Conservation (phyloP, 2,113 vertebrate species). For the Diadophis punctatus region DNA sequence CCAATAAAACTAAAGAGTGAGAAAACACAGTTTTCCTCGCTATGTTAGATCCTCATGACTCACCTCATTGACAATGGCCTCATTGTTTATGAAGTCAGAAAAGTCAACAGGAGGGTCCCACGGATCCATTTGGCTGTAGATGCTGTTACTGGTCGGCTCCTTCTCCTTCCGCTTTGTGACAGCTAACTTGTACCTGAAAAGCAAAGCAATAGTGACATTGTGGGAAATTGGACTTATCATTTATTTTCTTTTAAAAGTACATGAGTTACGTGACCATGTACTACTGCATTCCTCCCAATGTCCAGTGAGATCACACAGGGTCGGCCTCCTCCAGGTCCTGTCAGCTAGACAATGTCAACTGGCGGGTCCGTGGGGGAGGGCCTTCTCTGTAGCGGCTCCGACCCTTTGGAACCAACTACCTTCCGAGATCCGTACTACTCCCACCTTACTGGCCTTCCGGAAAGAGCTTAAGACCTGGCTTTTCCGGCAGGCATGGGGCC, state of each 20-base stretch:
- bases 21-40: neutral
- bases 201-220: neutral
- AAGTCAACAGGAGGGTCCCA: constrained; percentile 79
- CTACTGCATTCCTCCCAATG: too few species aligned
- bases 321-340: too few species aligned
- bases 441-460: too few species aligned
- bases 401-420: too few species aligned
- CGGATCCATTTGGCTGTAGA: constrained; percentile 85
- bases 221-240: neutral
- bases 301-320: too few species aligned
- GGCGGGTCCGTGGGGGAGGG: too few species aligned
- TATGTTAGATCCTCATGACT: neutral
- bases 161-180: constrained; percentile 84
- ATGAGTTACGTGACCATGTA: too few species aligned
- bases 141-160: constrained; percentile 80
- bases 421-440: too few species aligned
- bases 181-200: constrained; percentile 83
- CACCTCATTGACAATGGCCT: constrained; percentile 82
- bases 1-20: neutral
- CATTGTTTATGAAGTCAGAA: constrained; percentile 82
- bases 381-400: too few species aligned
- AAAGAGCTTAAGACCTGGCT: too few species aligned
- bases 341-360: too few species aligned
- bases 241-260: neutral
- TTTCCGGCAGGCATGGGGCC: too few species aligned